Evolutionary conservation across 2,113 vertebrate species (phyloP), one percentile per base, ranked within the genome.

Genomic region (Aegypius monachus): DNA sequence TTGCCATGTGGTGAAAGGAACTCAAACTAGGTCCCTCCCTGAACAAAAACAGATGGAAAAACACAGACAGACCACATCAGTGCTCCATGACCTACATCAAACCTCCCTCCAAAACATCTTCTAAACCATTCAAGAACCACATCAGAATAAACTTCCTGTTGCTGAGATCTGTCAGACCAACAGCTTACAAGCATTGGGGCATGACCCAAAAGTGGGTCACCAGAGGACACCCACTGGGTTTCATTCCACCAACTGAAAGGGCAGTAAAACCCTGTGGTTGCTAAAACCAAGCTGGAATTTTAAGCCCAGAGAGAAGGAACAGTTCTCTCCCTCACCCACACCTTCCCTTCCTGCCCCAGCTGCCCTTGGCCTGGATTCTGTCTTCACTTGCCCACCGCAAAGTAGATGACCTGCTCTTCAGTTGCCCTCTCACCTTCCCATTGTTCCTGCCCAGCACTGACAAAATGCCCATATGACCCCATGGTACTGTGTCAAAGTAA

Each of bases 41-140:
- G 95, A 98, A 98, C 75, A 96, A 97, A 98, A 97, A 97, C 93
- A 97, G 94, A 97, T 96, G 93, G 92, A 95, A 98, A 98, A 98
- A 95, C 95, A 93, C 74, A 81, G 84, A 73, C 55, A 96, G 95
- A 97, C 97, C 98, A 98, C 96, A 98, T 97, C 96, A 98, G 94
- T 96, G 87, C 92, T 94, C 87, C 81, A 84, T 86, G 87, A 96
- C 81, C 75, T 94, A 88, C 93, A 97, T 95, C 82, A 95, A 97
- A 88, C 91, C 86, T 91, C 65, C 80, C 89, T 97, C 81, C 56
- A 86, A 97, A 98, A 96, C 89, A 95, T 90, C 95, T 96, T 75
- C 61, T 88, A 88, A 98, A 73, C 90, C 93, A 88, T 90, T 86
- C 58, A 92, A 95, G 90, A 97, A 97, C 94, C 96, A 97, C 95